Conservation (phyloP, 2,888 invertebrate species). For the Drosophila lutescens region DNA sequence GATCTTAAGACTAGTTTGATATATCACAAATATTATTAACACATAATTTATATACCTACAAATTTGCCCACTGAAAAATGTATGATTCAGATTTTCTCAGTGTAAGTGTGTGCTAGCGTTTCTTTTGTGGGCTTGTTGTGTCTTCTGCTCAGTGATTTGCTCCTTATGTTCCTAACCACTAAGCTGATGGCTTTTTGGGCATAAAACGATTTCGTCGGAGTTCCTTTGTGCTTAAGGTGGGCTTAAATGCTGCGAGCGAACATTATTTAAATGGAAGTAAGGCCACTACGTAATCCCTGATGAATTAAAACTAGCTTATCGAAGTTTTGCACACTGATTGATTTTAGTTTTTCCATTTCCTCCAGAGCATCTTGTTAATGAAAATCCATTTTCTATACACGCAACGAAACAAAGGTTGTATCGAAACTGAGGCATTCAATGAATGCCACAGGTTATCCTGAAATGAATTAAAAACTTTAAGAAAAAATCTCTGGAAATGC, state of each 20-base stretch:
- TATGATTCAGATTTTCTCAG: conserved; percentile 1
- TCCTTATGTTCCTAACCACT: conserved; percentile 51
- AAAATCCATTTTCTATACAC: conserved; percentile 2
- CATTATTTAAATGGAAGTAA: conserved; percentile 22
- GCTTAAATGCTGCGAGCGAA: conserved; percentile 22
- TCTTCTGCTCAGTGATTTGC: conserved; percentile 50
- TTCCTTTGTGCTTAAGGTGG: conserved; percentile 7
- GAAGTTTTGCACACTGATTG: conserved; percentile 13
- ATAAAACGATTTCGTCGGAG: conserved; percentile 33
- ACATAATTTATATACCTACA: no score
- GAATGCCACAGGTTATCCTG: neutral
- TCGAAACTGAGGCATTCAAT: neutral
- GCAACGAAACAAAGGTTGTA: conserved; percentile 5
- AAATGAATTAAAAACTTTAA: conserved; percentile 23
- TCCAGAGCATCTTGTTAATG: conserved; percentile 3
- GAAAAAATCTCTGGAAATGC: conserved; percentile 15
- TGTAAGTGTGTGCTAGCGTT: conserved; percentile 11
- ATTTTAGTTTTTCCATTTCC: conserved; percentile 31
- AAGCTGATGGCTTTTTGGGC: conserved; percentile 45
- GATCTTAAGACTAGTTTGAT: no score
- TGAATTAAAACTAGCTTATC: conserved; percentile 11
- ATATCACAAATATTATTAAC: no score
- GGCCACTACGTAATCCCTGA: neutral
- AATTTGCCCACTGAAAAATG: no score
- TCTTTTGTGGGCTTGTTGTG: conserved; percentile 28